A percentile compares a stretch with the other conserved stretches of the same genome.
Conservation (phyloP, 2,113 vertebrate species). For the Donacobius atricapilla region DNA sequence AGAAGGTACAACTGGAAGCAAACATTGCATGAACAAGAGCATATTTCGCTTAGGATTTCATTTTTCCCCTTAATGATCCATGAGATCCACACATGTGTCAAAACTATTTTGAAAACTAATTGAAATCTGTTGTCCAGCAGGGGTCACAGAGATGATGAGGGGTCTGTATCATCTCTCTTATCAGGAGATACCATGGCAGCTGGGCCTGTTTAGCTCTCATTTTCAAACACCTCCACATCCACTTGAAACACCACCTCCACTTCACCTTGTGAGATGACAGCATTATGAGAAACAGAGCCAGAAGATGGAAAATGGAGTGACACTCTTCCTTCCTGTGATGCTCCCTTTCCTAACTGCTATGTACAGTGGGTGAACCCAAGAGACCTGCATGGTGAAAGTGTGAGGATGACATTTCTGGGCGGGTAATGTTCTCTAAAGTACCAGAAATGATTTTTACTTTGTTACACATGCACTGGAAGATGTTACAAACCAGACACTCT, state of each 20-base stretch:
- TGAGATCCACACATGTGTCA: background rate
- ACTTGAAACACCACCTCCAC: background rate
- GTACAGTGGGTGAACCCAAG: fast-evolving
- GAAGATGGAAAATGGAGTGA: background rate
- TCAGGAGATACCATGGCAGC: fast-evolving
- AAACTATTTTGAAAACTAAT: background rate
- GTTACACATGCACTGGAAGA: background rate
- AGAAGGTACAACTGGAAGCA: background rate
- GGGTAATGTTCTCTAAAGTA: background rate
- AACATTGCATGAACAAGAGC: background rate
- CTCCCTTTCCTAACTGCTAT: background rate
- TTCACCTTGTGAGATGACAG: background rate
- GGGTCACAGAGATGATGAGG: background rate
- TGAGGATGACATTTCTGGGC: background rate
- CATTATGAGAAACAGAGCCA: background rate
- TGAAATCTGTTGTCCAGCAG: background rate
- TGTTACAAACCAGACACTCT: background rate
- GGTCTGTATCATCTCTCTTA: background rate
- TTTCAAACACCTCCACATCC: background rate
- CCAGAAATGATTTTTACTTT: background rate
- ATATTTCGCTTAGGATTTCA: background rate
- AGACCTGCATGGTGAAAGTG: background rate
- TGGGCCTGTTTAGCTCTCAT: background rate
- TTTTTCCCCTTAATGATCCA: background rate
- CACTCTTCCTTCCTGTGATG: background rate